Evolutionary conservation across 2,888 invertebrate genomes (phyloP), one percentile per base, ranked within the genome.

Genomic region (Cataglyphis albicans): DNA sequence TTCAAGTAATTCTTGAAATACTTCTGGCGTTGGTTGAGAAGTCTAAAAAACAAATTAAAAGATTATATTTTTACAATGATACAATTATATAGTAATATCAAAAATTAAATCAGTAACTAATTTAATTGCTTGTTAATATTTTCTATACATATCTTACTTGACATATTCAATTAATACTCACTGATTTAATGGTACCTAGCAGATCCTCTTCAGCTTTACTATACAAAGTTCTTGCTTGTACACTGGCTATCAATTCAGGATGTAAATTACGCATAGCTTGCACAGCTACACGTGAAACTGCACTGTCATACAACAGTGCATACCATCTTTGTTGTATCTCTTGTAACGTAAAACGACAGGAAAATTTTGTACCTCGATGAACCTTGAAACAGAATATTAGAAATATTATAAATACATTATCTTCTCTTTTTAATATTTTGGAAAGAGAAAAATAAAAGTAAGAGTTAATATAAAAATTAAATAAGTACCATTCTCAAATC

Each of bases 291-390:
- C 98, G 96, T 4, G 99, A 99, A 68, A 99, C 97, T 65, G 98
- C 97, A n/a, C 98, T 98, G 95, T 99, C 99, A 94, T 99, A 99
- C 32, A 99, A 95, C 80, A 99, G 95, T 0, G 98, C 98, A 94
- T 98, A 99, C 99, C 99, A 99, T 72, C 99, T 96, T 80, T 98
- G 98, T 93, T 99, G 98, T 75, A 99, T 96, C 93, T 99, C 99
- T 92, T 98, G 97, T 35, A 98, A 95, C 0, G 98, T 98, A 94
- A 99, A 99, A 83, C 98, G 97, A 93, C 99, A 99, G 0, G 99
- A 98, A 95, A 99, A 99, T 93, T 98, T 99, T 0, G 98, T 97
- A 6, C 98, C 98, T 86, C 98, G 96, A 93, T 99, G 98, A 0
- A 99, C 97, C 96, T 97, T 93, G 74, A 72, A 61, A 57, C 7